phyloP scores from a whole-genome alignment of 1,140 invertebrate species.

The Hyphantria cunea region DNA sequence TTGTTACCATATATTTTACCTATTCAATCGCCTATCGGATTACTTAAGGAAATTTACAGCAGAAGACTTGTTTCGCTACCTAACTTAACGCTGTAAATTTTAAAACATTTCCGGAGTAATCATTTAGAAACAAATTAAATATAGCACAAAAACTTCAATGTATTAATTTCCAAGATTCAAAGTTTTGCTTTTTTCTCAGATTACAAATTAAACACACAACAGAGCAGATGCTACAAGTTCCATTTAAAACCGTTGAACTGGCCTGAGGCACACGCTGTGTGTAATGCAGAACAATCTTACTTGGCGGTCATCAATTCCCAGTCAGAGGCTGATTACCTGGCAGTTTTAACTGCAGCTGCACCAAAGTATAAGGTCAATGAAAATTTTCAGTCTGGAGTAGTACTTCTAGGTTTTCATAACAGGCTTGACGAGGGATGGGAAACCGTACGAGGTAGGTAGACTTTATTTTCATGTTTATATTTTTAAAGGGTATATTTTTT shows the following conservation, averaged over 20 bases:
- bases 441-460: constrained; percentile 49
- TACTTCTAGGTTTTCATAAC: constrained; percentile 59
- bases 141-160: not conserved
- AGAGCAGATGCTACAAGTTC: constrained; percentile 72
- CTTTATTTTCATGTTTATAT: no score
- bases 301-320: constrained; percentile 67
- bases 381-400: constrained; percentile 47
- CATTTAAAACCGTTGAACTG: constrained; percentile 61
- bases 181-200: constrained; percentile 34
- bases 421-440: constrained; percentile 49
- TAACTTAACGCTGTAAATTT: not conserved
- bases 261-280: constrained; percentile 60
- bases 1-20: not conserved
- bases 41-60: not conserved
- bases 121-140: not conserved
- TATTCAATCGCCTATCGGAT: not conserved
- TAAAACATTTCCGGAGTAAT: not conserved
- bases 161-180: not conserved
- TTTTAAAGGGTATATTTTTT: no score
- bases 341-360: constrained; percentile 41
- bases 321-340: constrained; percentile 53
- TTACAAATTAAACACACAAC: constrained; percentile 48
- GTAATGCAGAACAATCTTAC: constrained; percentile 64
- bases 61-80: not conserved
- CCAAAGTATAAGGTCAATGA: constrained; percentile 44